phyloP scores from a whole-genome alignment of 1,140 invertebrate species.

The Cydia splendana region DNA sequence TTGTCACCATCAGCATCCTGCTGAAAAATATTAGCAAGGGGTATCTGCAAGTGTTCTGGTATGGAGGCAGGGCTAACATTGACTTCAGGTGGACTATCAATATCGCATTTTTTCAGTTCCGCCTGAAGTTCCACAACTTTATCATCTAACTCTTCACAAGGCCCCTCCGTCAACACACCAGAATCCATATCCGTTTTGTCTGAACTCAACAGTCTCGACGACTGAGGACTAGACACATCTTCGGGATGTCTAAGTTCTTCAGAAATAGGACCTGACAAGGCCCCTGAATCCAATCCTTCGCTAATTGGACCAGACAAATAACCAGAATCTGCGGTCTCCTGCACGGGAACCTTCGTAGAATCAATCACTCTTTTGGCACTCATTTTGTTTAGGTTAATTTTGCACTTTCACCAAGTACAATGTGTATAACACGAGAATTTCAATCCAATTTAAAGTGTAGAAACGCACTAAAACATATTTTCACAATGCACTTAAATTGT shows the following conservation, averaged over 20 bases:
- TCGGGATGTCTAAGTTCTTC: conserved; percentile 45
- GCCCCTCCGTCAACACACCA: conserved; percentile 24
- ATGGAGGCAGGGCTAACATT: background rate
- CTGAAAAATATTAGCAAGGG: conserved; percentile 80
- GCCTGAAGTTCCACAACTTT: conserved; percentile 14
- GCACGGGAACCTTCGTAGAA: conserved; percentile 58
- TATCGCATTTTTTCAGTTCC: conserved; percentile 30
- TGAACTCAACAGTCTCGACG: conserved; percentile 9
- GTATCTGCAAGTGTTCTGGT: conserved; percentile 38
- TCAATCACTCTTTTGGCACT: conserved; percentile 67
- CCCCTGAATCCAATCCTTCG: conserved; percentile 41
- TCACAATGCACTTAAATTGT: conserved; percentile 38
- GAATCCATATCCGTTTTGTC: conserved; percentile 5
- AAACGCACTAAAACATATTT: conserved; percentile 59
- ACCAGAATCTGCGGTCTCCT: conserved; percentile 63
- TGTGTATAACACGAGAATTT: conserved; percentile 40
- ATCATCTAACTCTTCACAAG: background rate
- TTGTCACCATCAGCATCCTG: conserved; percentile 87
- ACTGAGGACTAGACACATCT: conserved; percentile 60
- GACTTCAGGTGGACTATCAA: conserved; percentile 45
- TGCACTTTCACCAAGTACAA: conserved; percentile 42
- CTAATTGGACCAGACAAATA: conserved; percentile 56
- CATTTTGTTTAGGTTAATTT: conserved; percentile 56
- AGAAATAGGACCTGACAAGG: conserved; percentile 33
- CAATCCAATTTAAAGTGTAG: conserved; percentile 42